phyloP scores from a whole-genome alignment of 2,113 vertebrate species.

The Corvus moneduloides region DNA sequence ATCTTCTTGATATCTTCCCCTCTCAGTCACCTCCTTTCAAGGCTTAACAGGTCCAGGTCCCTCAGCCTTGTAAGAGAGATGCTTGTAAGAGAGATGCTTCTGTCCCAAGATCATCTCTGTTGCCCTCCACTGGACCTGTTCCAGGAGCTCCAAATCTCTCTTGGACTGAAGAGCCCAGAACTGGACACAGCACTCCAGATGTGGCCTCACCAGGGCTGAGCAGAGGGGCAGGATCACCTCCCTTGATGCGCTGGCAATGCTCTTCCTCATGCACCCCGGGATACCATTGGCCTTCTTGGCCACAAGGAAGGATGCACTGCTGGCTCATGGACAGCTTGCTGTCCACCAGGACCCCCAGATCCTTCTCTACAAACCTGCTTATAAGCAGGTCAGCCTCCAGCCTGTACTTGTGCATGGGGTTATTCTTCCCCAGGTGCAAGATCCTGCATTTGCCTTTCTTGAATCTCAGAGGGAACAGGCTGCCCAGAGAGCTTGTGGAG shows the following conservation, averaged over 20 bases:
- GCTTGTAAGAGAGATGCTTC: not conserved
- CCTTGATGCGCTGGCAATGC: not conserved
- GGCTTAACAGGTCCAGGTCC: not conserved
- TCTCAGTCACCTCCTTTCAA: not conserved
- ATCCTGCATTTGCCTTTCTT: not conserved
- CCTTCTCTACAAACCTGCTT: not conserved
- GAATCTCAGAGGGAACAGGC: not conserved
- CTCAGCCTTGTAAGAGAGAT: not conserved
- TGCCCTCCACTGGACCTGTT: accelerated
- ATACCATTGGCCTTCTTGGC: no score
- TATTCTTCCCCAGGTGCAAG: not conserved
- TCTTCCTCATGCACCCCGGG: no score
- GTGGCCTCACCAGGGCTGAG: not conserved
- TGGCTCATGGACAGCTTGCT: not conserved
- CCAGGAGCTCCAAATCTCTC: not conserved
- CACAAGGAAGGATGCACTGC: not conserved
- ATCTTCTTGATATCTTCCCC: not conserved
- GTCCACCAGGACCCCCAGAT: accelerated
- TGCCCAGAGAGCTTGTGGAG: not conserved
- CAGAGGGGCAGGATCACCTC: not conserved
- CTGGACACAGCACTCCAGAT: not conserved
- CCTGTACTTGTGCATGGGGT: not conserved
- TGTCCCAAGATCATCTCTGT: not conserved
- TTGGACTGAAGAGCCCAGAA: not conserved
- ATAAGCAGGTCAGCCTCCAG: not conserved